Evolutionary conservation across 2,888 invertebrate species (phyloP).

Genomic region (Odontocerum albicorne): DNA sequence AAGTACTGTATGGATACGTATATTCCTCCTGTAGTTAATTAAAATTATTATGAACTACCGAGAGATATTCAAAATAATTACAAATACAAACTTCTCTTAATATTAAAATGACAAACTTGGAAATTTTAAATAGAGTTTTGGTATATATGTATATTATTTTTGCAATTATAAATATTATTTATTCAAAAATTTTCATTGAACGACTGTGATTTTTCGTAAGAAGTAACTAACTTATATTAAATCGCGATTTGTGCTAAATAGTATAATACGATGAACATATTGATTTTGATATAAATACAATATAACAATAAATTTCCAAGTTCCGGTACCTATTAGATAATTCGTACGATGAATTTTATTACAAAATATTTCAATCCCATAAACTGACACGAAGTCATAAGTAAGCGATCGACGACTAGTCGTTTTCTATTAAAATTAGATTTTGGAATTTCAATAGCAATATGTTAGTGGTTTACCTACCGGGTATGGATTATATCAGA

Average conservation of each 20-base stretch:
- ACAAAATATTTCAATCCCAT: conserved; percentile 3
- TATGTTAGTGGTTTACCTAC: conserved; percentile 30
- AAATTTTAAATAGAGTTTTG: background rate
- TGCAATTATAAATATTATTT: background rate
- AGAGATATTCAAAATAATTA: no score
- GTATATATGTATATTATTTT: background rate
- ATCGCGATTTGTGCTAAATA: background rate
- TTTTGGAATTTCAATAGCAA: conserved; percentile 33
- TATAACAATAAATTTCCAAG: conserved; percentile 17
- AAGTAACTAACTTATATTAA: background rate
- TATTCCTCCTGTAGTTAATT: no score
- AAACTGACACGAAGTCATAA: conserved; percentile 9
- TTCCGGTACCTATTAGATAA: conserved; percentile 10
- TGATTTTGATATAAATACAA: conserved; percentile 15
- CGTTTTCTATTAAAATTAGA: conserved; percentile 27
- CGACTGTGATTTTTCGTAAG: background rate
- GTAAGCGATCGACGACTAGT: conserved; percentile 20
- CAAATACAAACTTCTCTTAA: no score
- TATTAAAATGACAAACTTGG: background rate
- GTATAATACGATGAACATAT: conserved; percentile 6
- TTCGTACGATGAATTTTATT: conserved; percentile 2
- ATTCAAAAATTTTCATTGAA: background rate
- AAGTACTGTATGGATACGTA: no score
- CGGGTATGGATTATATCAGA: conserved; percentile 18
- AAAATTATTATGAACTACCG: no score